Conservation (phyloP, 2,797 vertebrate genomes). For the Myotis daubentonii region DNA sequence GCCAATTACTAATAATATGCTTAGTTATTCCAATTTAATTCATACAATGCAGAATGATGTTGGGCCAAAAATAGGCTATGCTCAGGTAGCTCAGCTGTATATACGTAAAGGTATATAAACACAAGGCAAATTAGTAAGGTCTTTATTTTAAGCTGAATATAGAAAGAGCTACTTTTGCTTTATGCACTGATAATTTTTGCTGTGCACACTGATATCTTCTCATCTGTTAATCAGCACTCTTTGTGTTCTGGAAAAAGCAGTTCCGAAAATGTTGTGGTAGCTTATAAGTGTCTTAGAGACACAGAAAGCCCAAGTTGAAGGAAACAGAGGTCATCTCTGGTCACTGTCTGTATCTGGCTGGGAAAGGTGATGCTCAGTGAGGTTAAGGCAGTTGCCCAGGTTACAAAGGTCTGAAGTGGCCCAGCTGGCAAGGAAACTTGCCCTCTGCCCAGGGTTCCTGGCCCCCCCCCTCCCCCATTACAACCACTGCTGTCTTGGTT, state of each 20-base stretch:
- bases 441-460: neutral
- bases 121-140: neutral
- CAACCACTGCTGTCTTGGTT: neutral
- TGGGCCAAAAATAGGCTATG: neutral
- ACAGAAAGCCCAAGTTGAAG: neutral
- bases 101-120: neutral
- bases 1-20: neutral
- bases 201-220: neutral
- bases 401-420: neutral
- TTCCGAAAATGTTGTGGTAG: neutral
- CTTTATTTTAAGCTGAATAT: neutral
- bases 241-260: neutral
- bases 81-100: neutral
- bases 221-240: neutral
- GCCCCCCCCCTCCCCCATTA: neutral
- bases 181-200: neutral
- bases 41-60: neutral
- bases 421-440: neutral
- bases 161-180: neutral
- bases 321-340: neutral
- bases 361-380: neutral
- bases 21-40: conserved; percentile 45
- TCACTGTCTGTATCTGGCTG: neutral
- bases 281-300: conserved; percentile 18
- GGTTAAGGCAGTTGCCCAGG: neutral